Conservation (phyloP, 2,797 vertebrate genomes). For the Eulemur rubriventer region DNA sequence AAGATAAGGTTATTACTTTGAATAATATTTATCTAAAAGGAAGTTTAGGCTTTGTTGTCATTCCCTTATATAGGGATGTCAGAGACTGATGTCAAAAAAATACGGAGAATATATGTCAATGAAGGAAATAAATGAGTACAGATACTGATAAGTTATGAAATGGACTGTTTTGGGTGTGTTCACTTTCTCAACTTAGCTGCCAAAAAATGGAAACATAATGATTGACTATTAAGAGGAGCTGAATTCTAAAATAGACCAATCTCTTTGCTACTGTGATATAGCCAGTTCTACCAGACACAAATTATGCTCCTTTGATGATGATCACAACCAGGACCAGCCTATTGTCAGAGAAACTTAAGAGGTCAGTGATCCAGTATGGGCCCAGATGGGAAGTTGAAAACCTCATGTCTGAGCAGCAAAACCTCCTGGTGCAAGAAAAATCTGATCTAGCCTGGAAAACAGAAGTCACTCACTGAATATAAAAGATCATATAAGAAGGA, state of each 20-base stretch:
- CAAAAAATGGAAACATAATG: neutral
- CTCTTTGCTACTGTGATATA: neutral
- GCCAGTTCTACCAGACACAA: neutral
- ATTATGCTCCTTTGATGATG: neutral
- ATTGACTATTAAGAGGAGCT: neutral
- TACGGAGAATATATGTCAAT: neutral
- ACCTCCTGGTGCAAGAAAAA: neutral
- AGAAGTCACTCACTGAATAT: neutral
- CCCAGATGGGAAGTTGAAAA: neutral
- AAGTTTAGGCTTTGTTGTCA: neutral
- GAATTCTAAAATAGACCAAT: neutral
- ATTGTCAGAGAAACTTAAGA: neutral
- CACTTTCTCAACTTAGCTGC: neutral
- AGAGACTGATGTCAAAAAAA: neutral
- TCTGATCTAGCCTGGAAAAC: neutral
- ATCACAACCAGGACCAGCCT: neutral
- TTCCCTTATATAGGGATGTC: neutral
- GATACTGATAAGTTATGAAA: neutral
- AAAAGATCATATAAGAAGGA: neutral
- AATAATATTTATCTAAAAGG: conserved; percentile 55
- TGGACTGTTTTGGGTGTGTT: neutral
- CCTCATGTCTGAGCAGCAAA: neutral
- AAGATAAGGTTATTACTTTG: conserved; percentile 14
- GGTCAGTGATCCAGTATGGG: rapidly evolving
- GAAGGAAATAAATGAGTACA: neutral